Base-by-base conservation (phyloP, 2,113 vertebrate species). In the Pristiophorus japonicus region DNA sequence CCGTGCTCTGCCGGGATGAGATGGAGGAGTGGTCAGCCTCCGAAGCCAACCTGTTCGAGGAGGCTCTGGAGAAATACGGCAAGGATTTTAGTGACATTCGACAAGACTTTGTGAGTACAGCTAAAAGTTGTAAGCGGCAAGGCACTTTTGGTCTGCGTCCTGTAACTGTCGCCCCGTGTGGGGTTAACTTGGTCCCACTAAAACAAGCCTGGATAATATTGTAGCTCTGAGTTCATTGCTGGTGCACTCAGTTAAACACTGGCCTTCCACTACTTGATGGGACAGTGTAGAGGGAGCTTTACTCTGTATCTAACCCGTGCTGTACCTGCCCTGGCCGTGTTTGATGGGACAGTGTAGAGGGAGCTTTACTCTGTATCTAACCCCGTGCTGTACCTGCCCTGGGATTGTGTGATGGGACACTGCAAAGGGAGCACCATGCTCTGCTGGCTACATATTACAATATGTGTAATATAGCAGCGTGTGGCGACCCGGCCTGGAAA, bases 21-120 rank as follows among this genome's bases (percentile, higher is more conserved):
- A 96, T 96, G 96, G 96, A 96, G 42, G 96, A 96, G 59, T 96
- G 96, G 96, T 96, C 96, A 4, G 96, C 96, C 45, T 95, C 96
- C 14, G 96, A 96, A 90, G 96, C 96, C 34, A 96, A 96, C 91
- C 88, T 96, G 16, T 96, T 96, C 14, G 96, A 96, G 81, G 96
- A 96, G 78, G 96, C 96, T 22, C 95, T 96, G 10, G 96, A 96
- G 90, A 96, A 96, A 95, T 96, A 96, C 14, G 96, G 96, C 47
- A 96, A 96, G 90, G 96, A 96, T 62, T 96, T 96, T 59, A 91
- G 84, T 70, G 96, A 96, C 95, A 96, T 96, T 65, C 85, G 96
- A 78, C 96, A 95, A 63, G 96, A 96, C 95, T 96, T 96, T 96
- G 96, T 96, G 91, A 84, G 96, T 96, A 67, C 1, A 7, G 34